Evolutionary conservation across 2,113 vertebrate species (phyloP).

Genomic region (Machaerirhynchus nigripectus): DNA sequence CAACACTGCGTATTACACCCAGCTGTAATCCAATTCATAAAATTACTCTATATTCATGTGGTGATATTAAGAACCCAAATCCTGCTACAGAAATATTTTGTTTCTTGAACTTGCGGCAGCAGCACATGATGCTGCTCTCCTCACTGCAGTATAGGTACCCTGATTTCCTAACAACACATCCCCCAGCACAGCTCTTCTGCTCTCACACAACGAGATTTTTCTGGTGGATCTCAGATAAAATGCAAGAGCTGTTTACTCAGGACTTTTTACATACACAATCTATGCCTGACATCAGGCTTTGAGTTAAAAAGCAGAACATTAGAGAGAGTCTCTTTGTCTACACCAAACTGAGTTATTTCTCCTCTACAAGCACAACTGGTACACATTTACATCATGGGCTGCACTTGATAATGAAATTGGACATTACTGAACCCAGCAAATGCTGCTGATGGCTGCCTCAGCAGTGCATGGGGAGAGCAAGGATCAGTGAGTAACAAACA

Average conservation of each 20-base stretch:
- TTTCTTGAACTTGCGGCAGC: background rate
- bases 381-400: background rate
- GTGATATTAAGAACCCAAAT: background rate
- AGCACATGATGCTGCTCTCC: background rate
- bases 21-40: background rate
- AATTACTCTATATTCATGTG: background rate
- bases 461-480: background rate
- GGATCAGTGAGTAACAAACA: background rate
- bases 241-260: background rate
- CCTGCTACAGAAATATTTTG: background rate
- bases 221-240: background rate
- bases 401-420: background rate
- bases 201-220: background rate
- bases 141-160: background rate
- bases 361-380: background rate
- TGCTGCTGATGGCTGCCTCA: background rate
- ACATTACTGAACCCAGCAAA: fast-evolving
- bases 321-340: background rate
- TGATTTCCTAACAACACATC: background rate
- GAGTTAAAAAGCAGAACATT: background rate
- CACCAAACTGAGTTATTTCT: background rate
- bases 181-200: background rate
- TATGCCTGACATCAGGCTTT: background rate
- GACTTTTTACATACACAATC: background rate
- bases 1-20: background rate